Evolutionary conservation across 2,797 vertebrate genomes (phyloP), one percentile per base, ranked within the genome.

Genomic region (Adelosebastes latens): DNA sequence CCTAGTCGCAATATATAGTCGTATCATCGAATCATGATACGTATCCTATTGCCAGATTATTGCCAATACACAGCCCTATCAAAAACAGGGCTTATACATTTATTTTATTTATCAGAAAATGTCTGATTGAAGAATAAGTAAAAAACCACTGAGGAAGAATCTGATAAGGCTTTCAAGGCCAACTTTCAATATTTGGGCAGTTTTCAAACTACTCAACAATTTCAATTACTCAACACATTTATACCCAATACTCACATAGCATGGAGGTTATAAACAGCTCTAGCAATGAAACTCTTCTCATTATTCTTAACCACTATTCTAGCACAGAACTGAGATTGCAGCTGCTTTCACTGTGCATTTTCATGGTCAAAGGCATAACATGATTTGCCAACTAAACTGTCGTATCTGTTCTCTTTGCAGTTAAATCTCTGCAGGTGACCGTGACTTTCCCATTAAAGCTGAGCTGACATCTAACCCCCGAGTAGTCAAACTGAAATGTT

Each of bases 401-500:
- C 53, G 1, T 10, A 59, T 82, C 36, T 10, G 65, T 58, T 65
- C 71, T 74, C 16, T 49, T 72, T 72, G 34, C 76, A 67, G 55
- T 71, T 72, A 52, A 77, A 71, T 74, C 66, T 58, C 71, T 72
- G 71, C 71, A 70, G 83, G 69, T 81, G 81, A 87, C 75, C 24
- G 20, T 71, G 76, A 80, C 72, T 79, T 79, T 77, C 72, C 81
- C 36, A 52, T 81, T 89, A 75, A 80, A 87, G 79, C 84, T 68
- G 78, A 85, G 49, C 68, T 69, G 72, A 74, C 77, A 79, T 85
- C 70, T 77, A 75, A 77, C 82, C 66, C 60, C 78, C 34, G 69
- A 80, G 69, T 56, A 61, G 77, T 88, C 78, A 74, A 52, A 79
- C 62, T 67, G 78, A 90, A 87, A 86, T 72, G 76, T 83, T 87